These are phyloP conservation scores for Ctenopoma kingsleyae DNA, from an alignment of 2,797 vertebrate species.

Conservation along the genomic window DNA sequence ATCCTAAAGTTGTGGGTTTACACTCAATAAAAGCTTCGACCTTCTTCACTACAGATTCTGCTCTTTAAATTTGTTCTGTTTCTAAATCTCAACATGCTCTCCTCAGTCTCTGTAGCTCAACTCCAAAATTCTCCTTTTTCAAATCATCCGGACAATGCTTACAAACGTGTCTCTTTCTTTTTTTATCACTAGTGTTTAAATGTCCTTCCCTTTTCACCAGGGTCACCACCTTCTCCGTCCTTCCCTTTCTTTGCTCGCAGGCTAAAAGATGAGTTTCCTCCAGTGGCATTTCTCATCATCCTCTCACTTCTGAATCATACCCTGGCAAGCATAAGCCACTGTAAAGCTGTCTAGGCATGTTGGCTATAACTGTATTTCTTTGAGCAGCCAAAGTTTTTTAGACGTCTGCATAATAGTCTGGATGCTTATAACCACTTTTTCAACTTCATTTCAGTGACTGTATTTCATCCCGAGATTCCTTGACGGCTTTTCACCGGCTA, in stretches of 20 bases:
- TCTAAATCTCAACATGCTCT: not conserved
- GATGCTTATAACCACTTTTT: slow-evolving; percentile 31
- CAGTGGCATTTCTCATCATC: slow-evolving; percentile 26
- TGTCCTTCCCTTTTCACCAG: slow-evolving; percentile 12
- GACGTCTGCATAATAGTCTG: slow-evolving; percentile 25
- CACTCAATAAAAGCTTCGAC: not conserved
- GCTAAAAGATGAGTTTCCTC: slow-evolving; percentile 29
- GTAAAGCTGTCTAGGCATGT: slow-evolving; percentile 12
- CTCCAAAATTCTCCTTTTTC: not conserved
- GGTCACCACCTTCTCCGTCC: slow-evolving; percentile 8
- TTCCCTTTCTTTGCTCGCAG: slow-evolving; percentile 8
- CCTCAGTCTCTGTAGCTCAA: not conserved
- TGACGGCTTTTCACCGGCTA: slow-evolving; percentile 39
- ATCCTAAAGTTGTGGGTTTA: not conserved
- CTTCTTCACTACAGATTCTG: not conserved
- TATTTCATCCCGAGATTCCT: slow-evolving; percentile 25
- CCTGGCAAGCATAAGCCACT: slow-evolving; percentile 16
- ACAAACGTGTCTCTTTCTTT: slow-evolving; percentile 9
- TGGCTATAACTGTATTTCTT: slow-evolving; percentile 26
- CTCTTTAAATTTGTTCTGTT: not conserved
- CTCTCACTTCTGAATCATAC: slow-evolving; percentile 43
- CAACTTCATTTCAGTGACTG: slow-evolving; percentile 7
- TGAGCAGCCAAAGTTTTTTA: slow-evolving; percentile 19
- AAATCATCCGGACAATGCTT: no score
- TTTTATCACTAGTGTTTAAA: not conserved